Conservation (phyloP, 2,888 invertebrate genomes). For the Ormyrus nitidulus region DNA sequence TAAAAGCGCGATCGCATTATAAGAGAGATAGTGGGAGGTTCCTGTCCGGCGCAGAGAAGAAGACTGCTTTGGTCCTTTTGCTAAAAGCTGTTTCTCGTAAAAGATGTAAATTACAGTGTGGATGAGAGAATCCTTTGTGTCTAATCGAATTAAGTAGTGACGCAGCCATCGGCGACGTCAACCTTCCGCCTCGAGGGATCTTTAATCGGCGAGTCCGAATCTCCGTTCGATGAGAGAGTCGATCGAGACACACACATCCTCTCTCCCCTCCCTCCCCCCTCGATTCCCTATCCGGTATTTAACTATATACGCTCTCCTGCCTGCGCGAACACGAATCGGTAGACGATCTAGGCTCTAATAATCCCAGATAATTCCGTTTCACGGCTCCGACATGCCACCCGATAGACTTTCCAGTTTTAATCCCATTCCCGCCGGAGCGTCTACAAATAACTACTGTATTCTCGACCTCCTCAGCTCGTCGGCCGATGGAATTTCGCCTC, state of each 20-base stretch:
- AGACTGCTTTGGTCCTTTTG: constrained; percentile 11
- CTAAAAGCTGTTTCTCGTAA: constrained; percentile 3
- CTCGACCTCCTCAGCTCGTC: not conserved
- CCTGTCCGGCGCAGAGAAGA: not conserved
- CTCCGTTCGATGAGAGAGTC: constrained; percentile 34
- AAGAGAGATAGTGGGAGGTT: not conserved
- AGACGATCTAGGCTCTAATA: constrained; percentile 38
- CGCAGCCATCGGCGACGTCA: constrained; percentile 44
- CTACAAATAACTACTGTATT: constrained; percentile 53
- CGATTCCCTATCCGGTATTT: not conserved
- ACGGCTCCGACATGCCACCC: constrained; percentile 34
- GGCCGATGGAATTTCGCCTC: no score
- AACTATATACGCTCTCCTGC: not conserved
- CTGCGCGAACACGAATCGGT: not conserved
- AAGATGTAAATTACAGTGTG: constrained; percentile 51
- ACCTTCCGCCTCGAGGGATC: constrained; percentile 27
- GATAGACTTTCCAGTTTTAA: constrained; percentile 32
- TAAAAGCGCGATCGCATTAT: constrained; percentile 15
- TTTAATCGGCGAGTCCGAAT: constrained; percentile 42
- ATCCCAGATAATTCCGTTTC: constrained; percentile 55
- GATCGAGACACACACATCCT: constrained; percentile 28
- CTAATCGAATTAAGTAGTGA: constrained; percentile 53
- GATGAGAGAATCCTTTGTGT: constrained; percentile 37
- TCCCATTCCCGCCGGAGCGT: constrained; percentile 21
- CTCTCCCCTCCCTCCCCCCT: no score